A percentile compares a stretch with the other conserved stretches of the same genome.
These are phyloP conservation scores for Trochalopteron elliotii DNA, from an alignment of 2,113 vertebrate species.

Conservation along the genomic window DNA sequence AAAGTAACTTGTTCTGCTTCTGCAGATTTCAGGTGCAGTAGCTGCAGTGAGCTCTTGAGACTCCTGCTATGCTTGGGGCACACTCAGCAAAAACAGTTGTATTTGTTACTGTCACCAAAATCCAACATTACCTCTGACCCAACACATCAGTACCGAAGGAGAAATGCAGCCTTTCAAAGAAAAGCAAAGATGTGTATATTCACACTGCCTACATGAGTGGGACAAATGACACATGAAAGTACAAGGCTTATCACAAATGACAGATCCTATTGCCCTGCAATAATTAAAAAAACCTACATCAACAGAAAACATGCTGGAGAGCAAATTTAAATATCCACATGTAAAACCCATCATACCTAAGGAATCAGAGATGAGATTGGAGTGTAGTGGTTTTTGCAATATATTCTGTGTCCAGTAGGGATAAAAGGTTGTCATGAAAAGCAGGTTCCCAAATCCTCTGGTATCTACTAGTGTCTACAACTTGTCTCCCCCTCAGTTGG, in stretches of 20 bases:
- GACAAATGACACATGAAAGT: neutral
- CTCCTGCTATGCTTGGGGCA: neutral
- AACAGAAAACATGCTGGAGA: neutral
- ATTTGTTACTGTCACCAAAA: neutral
- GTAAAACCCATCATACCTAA: neutral
- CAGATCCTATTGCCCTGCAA: neutral
- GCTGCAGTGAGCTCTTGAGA: neutral
- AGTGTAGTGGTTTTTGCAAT: neutral
- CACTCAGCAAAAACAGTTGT: neutral
- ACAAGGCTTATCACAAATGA: neutral
- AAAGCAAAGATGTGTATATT: neutral
- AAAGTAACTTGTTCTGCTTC: neutral
- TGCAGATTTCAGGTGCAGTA: neutral
- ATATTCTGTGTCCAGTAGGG: neutral
- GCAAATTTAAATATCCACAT: neutral
- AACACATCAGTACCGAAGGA: neutral
- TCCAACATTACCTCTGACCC: neutral
- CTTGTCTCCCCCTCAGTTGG: neutral
- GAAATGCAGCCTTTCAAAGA: neutral
- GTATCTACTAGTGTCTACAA: neutral
- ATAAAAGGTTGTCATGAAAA: neutral
- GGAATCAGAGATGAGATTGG: neutral
- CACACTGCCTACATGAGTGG: fast-evolving
- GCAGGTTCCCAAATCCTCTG: neutral
- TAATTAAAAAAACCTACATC: neutral